phyloP scores from a whole-genome alignment of 2,888 invertebrate genomes.

The Mesorhabditis belari region DNA sequence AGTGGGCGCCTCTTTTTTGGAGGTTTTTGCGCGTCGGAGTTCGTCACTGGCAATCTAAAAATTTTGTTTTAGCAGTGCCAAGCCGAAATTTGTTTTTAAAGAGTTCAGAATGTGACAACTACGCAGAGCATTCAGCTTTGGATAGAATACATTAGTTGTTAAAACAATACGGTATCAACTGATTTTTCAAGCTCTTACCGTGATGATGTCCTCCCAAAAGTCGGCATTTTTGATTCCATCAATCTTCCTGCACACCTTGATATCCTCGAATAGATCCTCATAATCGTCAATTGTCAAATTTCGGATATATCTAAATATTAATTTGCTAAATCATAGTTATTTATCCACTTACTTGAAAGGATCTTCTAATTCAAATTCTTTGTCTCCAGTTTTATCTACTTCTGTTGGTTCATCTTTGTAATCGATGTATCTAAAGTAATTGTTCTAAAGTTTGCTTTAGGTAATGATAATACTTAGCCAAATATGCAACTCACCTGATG shows the following conservation, averaged over 20 bases:
- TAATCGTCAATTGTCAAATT: constrained; percentile 78
- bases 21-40: background rate
- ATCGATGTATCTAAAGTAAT: constrained; percentile 26
- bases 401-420: constrained; percentile 17
- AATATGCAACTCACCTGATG: constrained; percentile 84
- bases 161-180: constrained; percentile 59
- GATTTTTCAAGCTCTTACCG: constrained; percentile 90
- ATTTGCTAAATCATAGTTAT: too few relatives aligned
- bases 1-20: background rate
- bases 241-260: constrained; percentile 69
- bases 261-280: constrained; percentile 91
- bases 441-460: background rate
- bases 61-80: too few relatives aligned
- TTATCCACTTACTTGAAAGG: constrained; percentile 69
- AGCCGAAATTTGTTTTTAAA: too few relatives aligned
- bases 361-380: constrained; percentile 94
- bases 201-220: constrained; percentile 92
- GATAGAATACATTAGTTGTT: too few relatives aligned
- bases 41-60: background rate
- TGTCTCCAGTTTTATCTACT: constrained; percentile 69
- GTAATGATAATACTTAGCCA: too few relatives aligned
- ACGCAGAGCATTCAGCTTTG: too few relatives aligned
- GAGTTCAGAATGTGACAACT: too few relatives aligned
- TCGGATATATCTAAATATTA: constrained; percentile 68
- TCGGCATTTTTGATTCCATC: constrained; percentile 79